Percentiles rank a stretch among this genome's conserved stretches.
These are phyloP conservation scores for Poecilobothrus nobilitatus DNA, from an alignment of 2,888 invertebrate species.

Conservation along the genomic window DNA sequence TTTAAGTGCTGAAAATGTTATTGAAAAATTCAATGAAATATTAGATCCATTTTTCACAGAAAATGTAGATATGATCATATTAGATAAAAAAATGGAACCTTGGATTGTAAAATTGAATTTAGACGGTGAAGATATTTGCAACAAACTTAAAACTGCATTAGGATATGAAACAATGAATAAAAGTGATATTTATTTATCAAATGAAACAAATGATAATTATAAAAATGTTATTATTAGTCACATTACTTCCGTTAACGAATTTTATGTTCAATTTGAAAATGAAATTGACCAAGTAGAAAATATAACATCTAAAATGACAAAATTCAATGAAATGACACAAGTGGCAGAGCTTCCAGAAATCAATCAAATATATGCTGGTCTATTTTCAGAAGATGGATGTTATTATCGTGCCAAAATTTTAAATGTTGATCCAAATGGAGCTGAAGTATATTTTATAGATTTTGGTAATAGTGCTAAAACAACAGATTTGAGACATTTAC, in stretches of 20 bases:
- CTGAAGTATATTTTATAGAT: conserved; percentile 65
- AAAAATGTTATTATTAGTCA: conserved; percentile 57
- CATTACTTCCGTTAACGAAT: conserved; percentile 58
- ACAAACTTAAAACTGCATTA: conserved; percentile 32
- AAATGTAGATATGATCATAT: conserved; percentile 32
- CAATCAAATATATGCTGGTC: conserved; percentile 62
- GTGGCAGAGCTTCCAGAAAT: conserved; percentile 31
- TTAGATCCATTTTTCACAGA: conserved; percentile 28
- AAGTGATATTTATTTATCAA: conserved; percentile 15
- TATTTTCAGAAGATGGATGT: conserved; percentile 68
- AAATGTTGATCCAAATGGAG: conserved; percentile 63
- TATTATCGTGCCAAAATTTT: conserved; percentile 89
- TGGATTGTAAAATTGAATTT: conserved; percentile 31
- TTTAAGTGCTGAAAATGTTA: conserved; percentile 30
- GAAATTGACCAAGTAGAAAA: conserved; percentile 32
- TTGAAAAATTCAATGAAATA: conserved; percentile 30
- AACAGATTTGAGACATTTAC: conserved; percentile 50
- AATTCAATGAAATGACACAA: conserved; percentile 30
- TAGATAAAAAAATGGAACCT: conserved; percentile 27
- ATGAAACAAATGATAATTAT: conserved; percentile 16
- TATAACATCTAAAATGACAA: conserved; percentile 36
- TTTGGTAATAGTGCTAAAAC: conserved; percentile 56
- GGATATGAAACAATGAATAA: conserved; percentile 21
- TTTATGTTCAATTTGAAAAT: conserved; percentile 60
- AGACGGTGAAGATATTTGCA: conserved; percentile 31